Base-by-base conservation (phyloP, 2,113 vertebrate species). In the Eclectus roratus region DNA sequence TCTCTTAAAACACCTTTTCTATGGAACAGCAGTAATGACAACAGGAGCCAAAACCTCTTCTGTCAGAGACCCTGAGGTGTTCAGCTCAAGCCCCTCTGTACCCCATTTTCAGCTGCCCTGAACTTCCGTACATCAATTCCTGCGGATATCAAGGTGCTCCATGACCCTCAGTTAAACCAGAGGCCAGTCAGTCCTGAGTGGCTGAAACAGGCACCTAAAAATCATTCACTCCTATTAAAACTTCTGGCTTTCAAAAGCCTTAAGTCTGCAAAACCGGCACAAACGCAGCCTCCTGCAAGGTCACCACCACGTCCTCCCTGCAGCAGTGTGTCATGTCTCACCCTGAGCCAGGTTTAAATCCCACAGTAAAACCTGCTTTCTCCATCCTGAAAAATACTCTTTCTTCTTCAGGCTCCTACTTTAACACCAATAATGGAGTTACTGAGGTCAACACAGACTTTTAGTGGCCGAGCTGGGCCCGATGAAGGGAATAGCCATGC, bases 401-500 rank as follows among this genome's bases (percentile, higher is more conserved):
- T 52, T 44, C 72, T 70, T 74, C 77, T 39, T 79, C 61, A 19
- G 35, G 52, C 18, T 18, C 33, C 69, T 25, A 10, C 52, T 72
- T 41, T 28, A 50, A 46, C 19, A 39, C 23, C 46, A 25, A 8
- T 52, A n/a, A 37, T 1, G 0, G 76, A n/a, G 93, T 11, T 16
- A 44, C 24, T 1, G 2, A 46, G 56, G 46, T n/a, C 64, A 56
- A n/a, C 31, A 29, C 15, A 43, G 65, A 17, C 13, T 64, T 37
- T 10, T 2, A 43, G 10, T 1, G 13, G 52, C 37, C 2, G 23
- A 43, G 7, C 29, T 50, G 47, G 74, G 24, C 33, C 29, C 1
- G 1, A 7, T 0, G 4, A 49, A 76, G 63, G 61, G 50, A 55
- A 60, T 4, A 55, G 56, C 35, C 53, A 24, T 0, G 3, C 20